phyloP scores from a whole-genome alignment of 1,140 invertebrate genomes.

The Vanessa atalanta region DNA sequence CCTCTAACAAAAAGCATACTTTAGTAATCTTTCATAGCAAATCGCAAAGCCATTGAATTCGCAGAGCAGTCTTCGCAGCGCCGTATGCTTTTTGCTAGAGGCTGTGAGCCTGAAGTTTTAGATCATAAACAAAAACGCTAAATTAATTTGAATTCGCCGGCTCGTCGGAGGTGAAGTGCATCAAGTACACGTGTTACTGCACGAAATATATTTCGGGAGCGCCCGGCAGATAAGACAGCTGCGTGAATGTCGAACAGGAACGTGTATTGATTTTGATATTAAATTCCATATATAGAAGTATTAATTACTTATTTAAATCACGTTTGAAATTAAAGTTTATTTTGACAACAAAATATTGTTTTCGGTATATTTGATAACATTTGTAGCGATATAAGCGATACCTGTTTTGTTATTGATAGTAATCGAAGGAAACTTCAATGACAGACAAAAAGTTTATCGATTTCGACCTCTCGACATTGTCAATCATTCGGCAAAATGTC shows the following conservation, averaged over 20 bases:
- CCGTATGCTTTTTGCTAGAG: constrained; percentile 71
- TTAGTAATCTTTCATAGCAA: constrained; percentile 51
- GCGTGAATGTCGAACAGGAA: too few relatives aligned
- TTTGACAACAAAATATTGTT: too few relatives aligned
- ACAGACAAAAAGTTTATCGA: constrained; percentile 10
- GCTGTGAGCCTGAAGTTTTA: constrained; percentile 31
- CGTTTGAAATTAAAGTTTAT: too few relatives aligned
- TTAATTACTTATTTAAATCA: too few relatives aligned
- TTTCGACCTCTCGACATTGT: constrained; percentile 3
- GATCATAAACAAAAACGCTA: not conserved
- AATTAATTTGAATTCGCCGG: constrained; percentile 8
- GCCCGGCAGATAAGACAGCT: not conserved
- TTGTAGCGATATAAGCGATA: not conserved
- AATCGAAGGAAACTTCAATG: constrained; percentile 9
- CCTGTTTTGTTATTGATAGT: not conserved
- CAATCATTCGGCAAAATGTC: not conserved
- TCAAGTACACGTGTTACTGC: not conserved
- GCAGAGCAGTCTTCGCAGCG: constrained; percentile 61
- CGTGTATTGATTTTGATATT: too few relatives aligned
- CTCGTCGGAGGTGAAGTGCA: not conserved
- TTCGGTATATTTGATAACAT: too few relatives aligned
- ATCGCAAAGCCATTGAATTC: constrained; percentile 66
- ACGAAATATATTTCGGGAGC: not conserved
- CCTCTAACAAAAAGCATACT: constrained; percentile 71
- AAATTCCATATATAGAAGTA: too few relatives aligned